These are phyloP conservation scores for Microhierax caerulescens DNA, from an alignment of 2,797 vertebrate genomes.

Conservation along the genomic window DNA sequence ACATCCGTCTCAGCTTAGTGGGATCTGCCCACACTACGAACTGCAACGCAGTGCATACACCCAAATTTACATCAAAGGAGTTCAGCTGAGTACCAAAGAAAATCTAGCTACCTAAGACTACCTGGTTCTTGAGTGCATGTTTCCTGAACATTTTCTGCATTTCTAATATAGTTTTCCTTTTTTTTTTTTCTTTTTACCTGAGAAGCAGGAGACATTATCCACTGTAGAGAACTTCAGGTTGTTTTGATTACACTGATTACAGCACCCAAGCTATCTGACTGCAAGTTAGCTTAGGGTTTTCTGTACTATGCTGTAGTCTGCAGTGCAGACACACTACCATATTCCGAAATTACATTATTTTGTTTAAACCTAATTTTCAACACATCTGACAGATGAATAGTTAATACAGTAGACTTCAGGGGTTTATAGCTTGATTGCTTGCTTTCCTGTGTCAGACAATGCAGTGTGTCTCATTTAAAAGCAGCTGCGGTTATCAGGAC, in stretches of 20 bases:
- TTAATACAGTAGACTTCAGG: slow-evolving; percentile 1
- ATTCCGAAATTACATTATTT: not conserved
- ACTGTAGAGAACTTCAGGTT: not conserved
- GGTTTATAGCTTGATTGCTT: slow-evolving; percentile 41
- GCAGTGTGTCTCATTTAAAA: slow-evolving; percentile 69
- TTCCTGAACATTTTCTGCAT: slow-evolving; percentile 42
- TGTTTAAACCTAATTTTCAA: not conserved
- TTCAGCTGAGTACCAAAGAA: not conserved
- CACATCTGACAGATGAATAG: not conserved
- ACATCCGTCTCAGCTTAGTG: slow-evolving; percentile 17
- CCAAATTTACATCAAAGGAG: not conserved
- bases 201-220: not conserved
- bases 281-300: not conserved
- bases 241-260: not conserved
- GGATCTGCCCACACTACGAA: not conserved
- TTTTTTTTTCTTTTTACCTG: not conserved
- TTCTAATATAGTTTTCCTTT: not conserved
- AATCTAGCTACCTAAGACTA: not conserved
- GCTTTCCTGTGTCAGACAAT: slow-evolving; percentile 65
- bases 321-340: not conserved
- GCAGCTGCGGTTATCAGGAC: slow-evolving; percentile 61
- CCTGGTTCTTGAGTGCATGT: not conserved
- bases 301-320: not conserved
- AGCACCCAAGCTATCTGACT: not conserved
- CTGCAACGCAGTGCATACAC: not conserved